Conservation (phyloP, 2,797 vertebrate species). For the Lateolabrax maculatus region DNA sequence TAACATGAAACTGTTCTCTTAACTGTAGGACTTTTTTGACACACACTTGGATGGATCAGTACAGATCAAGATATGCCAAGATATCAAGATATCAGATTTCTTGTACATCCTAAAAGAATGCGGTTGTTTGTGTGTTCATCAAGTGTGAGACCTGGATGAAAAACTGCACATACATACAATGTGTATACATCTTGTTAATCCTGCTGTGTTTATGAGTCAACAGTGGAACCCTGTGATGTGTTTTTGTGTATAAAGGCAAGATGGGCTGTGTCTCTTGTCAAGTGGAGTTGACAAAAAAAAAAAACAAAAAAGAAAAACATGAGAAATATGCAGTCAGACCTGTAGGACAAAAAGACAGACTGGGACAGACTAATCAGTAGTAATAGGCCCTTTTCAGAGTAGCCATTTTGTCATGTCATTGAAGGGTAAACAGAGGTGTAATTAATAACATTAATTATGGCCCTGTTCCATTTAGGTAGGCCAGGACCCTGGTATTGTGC, state of each 20-base stretch:
- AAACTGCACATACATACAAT: not conserved
- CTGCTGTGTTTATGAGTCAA: constrained; percentile 13
- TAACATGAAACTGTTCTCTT: constrained; percentile 6
- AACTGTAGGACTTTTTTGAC: not conserved
- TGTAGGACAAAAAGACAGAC: constrained; percentile 48
- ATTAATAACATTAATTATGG: too few species aligned
- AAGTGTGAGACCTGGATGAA: constrained; percentile 19
- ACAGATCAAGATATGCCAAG: constrained; percentile 11
- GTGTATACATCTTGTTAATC: constrained; percentile 8
- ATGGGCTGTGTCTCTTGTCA: constrained; percentile 18
- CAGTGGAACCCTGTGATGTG: not conserved
- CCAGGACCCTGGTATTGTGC: too few species aligned
- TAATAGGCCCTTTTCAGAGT: too few species aligned
- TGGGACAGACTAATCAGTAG: not conserved
- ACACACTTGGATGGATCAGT: not conserved
- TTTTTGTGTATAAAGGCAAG: constrained; percentile 14
- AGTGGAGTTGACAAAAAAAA: constrained; percentile 11
- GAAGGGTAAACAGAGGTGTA: too few species aligned
- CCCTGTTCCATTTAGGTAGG: too few species aligned
- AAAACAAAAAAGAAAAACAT: constrained; percentile 17
- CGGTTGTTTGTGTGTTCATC: constrained; percentile 2
- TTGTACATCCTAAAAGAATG: constrained; percentile 22
- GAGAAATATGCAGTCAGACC: constrained; percentile 70
- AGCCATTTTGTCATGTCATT: too few species aligned
- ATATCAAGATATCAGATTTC: constrained; percentile 13